Percentiles rank a stretch among this genome's conserved stretches.
Conservation (phyloP, 2,113 vertebrate species). For the Pseudonaja textilis region DNA sequence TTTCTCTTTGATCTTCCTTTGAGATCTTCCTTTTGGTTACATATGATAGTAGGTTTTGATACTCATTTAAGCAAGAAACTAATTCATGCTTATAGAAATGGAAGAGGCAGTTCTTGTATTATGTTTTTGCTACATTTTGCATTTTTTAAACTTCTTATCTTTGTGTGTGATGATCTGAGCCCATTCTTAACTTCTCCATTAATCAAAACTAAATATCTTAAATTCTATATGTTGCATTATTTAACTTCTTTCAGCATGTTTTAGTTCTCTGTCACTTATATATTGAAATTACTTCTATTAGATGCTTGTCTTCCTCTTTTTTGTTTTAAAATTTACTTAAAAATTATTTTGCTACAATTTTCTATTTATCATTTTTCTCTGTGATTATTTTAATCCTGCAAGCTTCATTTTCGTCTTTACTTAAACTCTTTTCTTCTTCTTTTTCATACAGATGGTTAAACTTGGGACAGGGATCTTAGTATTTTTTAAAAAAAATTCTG, state of each 20-base stretch:
- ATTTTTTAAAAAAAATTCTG: neutral
- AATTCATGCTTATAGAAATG: neutral
- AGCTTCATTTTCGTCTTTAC: neutral
- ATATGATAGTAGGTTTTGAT: neutral
- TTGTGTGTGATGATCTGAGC: neutral
- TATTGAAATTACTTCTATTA: neutral
- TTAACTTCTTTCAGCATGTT: neutral
- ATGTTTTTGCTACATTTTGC: neutral
- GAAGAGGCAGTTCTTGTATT: neutral
- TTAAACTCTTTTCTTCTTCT: neutral
- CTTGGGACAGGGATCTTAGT: neutral
- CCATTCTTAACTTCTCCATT: neutral
- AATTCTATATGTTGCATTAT: neutral
- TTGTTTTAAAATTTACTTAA: neutral
- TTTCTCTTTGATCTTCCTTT: neutral
- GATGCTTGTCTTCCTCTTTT: neutral
- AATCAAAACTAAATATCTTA: neutral
- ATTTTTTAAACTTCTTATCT: neutral
- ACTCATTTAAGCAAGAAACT: neutral
- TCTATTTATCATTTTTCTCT: neutral
- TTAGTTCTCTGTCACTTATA: neutral
- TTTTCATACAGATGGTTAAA: neutral
- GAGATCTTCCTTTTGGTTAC: neutral
- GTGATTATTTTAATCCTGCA: neutral
- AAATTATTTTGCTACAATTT: neutral